Conservation (phyloP, 2,888 invertebrate genomes). For the Chaitophorus viminalis region DNA sequence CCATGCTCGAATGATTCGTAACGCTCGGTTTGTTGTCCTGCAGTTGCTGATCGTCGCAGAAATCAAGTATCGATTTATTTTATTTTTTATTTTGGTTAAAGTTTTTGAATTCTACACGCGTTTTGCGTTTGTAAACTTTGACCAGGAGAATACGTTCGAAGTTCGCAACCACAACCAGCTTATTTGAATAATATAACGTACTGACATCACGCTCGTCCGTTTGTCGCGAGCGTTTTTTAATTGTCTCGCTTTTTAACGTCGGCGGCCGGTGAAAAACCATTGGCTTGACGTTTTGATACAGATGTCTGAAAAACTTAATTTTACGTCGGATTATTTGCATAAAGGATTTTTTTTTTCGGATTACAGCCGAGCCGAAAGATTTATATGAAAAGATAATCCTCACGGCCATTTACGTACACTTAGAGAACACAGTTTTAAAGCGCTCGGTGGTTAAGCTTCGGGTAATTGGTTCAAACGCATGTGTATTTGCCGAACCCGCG, state of each 20-base stretch:
- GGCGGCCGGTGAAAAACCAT: neutral
- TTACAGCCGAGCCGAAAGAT: constrained; percentile 33
- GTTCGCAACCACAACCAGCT: too few species aligned
- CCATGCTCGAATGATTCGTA: too few species aligned
- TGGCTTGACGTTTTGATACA: neutral
- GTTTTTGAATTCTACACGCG: too few species aligned
- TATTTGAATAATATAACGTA: too few species aligned
- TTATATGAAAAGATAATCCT: constrained; percentile 56
- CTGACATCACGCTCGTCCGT: neutral
- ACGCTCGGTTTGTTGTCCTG: too few species aligned
- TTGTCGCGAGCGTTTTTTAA: neutral
- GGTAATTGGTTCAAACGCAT: constrained; percentile 45
- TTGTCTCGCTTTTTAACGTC: neutral
- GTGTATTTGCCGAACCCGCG: constrained; percentile 22
- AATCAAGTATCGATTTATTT: too few species aligned
- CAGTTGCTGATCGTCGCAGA: too few species aligned
- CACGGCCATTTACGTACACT: constrained; percentile 44
- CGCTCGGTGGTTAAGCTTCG: constrained; percentile 36
- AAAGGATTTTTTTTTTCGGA: constrained; percentile 27
- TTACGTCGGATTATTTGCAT: constrained; percentile 7
- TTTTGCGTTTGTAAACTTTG: too few species aligned
- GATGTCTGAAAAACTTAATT: constrained; percentile 30
- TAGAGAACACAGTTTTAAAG: constrained; percentile 15
- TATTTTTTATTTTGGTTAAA: too few species aligned
- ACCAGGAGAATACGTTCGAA: too few species aligned